A percentile compares a stretch with the other conserved stretches of the same genome.
phyloP scores from a whole-genome alignment of 35 echinoderm and acorn worm species.

The Ptychodera flava region DNA sequence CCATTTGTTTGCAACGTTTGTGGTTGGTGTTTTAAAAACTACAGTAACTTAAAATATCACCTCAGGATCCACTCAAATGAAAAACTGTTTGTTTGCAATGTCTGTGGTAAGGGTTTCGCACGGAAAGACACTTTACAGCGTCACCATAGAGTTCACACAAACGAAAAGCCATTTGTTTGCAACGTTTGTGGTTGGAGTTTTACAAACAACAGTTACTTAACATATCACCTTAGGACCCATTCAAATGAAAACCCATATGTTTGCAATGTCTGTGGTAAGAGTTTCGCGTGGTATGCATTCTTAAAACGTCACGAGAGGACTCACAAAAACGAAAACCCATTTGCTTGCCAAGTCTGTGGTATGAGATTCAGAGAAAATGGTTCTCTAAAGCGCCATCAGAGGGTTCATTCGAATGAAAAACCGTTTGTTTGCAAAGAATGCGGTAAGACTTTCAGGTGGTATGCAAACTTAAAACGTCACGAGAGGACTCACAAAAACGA shows the following conservation, averaged over 20 bases:
- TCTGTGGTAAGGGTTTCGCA: conserved; percentile 51
- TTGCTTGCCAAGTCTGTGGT: conserved; percentile 22
- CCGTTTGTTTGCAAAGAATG: background rate
- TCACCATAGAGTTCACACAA: conserved; percentile 43
- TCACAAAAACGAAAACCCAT: conserved; percentile 40
- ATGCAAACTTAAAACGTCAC: no score
- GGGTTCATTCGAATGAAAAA: background rate
- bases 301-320: conserved; percentile 29
- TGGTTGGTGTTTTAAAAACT: conserved; percentile 5
- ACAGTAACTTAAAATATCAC: conserved; percentile 41
- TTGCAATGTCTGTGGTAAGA: conserved; percentile 48
- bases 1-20: conserved; percentile 26
- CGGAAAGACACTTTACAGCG: conserved; percentile 14
- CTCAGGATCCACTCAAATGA: conserved; percentile 59
- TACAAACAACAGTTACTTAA: conserved; percentile 21
- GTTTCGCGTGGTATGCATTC: conserved; percentile 28
- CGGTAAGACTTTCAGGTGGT: no score
- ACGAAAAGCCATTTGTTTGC: conserved; percentile 38
- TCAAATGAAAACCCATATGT: conserved; percentile 48
- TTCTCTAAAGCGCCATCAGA: conserved; percentile 24
- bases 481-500: no score
- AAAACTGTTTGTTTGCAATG: conserved; percentile 50
- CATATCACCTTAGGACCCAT: conserved; percentile 46
- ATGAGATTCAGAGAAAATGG: conserved; percentile 24
- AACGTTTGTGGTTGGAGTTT: conserved; percentile 26